Evolutionary conservation across 2,888 invertebrate genomes (phyloP).

Genomic region (Pimpla rufipes): DNA sequence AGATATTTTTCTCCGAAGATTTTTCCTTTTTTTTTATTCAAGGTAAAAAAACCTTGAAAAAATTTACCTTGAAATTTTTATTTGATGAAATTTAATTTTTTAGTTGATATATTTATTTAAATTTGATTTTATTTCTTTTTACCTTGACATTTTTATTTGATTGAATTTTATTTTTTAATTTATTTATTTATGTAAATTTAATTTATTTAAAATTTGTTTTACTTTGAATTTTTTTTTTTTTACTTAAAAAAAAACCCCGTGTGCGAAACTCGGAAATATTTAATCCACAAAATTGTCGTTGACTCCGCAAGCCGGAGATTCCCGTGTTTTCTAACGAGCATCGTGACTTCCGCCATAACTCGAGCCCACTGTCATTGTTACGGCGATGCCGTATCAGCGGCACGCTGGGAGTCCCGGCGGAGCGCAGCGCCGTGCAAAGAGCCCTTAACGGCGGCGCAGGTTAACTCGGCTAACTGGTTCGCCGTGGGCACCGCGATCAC

Average conservation of each 20-base stretch:
- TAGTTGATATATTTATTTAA: no score
- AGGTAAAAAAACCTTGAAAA: no score
- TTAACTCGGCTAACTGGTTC: conserved; percentile 49
- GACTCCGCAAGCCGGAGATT: conserved; percentile 25
- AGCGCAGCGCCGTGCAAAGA: conserved; percentile 22
- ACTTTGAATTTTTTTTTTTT: not conserved
- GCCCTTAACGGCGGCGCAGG: conserved; percentile 46
- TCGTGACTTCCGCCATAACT: conserved; percentile 68
- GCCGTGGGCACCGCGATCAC: conserved; percentile 31
- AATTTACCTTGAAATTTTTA: no score
- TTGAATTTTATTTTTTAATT: not conserved
- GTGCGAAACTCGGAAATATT: not conserved
- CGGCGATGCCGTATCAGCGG: conserved; percentile 44
- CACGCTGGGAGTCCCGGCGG: conserved; percentile 20
- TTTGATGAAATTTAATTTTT: no score
- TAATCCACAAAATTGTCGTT: conserved; percentile 36
- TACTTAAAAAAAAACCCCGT: not conserved
- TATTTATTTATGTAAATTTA: not conserved
- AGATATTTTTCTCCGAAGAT: no score
- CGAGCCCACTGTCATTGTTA: conserved; percentile 62
- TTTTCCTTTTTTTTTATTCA: no score
- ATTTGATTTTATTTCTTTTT: no score
- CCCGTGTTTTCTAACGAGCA: conserved; percentile 61
- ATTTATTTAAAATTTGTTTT: not conserved
- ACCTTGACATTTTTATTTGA: no score